Conservation (phyloP, 2,113 vertebrate genomes). For the Aythya baeri region DNA sequence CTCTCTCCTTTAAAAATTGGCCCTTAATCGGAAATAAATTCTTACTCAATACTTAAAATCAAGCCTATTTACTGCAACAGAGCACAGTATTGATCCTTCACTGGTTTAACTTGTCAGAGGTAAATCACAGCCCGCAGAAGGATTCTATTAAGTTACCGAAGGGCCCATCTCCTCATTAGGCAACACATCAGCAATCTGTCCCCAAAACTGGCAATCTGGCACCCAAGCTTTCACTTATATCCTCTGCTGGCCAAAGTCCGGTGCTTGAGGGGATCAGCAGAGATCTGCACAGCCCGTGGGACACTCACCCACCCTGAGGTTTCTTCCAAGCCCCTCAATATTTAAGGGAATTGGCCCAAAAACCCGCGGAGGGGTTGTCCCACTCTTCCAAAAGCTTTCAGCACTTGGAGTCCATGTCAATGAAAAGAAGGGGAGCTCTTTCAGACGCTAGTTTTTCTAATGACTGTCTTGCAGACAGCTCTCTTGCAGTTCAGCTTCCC, state of each 20-base stretch:
- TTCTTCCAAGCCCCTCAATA: not conserved
- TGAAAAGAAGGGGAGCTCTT: fast-evolving
- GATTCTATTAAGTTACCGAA: not conserved
- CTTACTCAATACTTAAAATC: conserved; percentile 6
- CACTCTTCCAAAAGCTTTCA: not conserved
- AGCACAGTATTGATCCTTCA: not conserved
- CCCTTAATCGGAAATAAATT: not conserved
- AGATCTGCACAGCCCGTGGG: not conserved
- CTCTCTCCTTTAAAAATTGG: not conserved
- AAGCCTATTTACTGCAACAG: conserved; percentile 19
- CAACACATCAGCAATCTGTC: not conserved
- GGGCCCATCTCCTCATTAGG: not conserved
- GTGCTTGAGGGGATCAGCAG: not conserved
- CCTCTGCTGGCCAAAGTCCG: not conserved
- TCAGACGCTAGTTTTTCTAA: not conserved
- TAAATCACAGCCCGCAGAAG: not conserved
- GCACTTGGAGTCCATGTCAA: fast-evolving
- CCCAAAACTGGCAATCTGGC: not conserved
- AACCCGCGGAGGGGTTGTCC: not conserved
- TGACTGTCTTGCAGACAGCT: not conserved
- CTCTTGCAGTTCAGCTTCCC: not conserved
- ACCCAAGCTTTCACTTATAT: fast-evolving
- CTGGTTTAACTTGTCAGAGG: not conserved
- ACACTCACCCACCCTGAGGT: not conserved
- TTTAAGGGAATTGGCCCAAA: not conserved